A percentile compares a stretch with the other conserved stretches of the same genome.
These are phyloP conservation scores for Tachina grossa DNA, from an alignment of 2,888 invertebrate species.

Conservation along the genomic window DNA sequence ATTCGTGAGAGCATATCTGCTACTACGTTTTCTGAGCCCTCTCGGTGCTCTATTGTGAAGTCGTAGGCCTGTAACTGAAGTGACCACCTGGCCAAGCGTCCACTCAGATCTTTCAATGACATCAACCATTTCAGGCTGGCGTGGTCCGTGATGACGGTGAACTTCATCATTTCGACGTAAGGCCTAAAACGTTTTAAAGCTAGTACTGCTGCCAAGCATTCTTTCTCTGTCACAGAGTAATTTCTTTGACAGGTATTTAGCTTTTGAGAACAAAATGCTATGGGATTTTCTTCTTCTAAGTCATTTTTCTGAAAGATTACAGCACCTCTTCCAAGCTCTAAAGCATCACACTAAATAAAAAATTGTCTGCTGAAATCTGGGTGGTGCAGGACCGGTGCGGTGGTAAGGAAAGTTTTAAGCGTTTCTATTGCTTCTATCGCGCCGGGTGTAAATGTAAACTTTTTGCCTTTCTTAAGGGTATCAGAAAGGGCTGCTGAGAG, in stretches of 20 bases:
- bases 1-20: neutral
- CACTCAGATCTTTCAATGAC: neutral
- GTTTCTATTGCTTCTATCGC: neutral
- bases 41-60: neutral
- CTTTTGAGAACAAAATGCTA: neutral
- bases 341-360: neutral
- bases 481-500: neutral
- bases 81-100: neutral
- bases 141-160: constrained; percentile 4
- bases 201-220: neutral
- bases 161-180: constrained; percentile 4
- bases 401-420: neutral
- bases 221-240: neutral
- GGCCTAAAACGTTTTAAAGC: neutral
- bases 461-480: neutral
- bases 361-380: neutral
- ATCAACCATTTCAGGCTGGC: neutral
- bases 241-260: neutral
- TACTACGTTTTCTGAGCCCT: neutral
- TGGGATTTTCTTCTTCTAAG: neutral
- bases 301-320: neutral
- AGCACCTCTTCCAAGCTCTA: neutral
- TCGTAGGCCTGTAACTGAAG: too few species aligned
- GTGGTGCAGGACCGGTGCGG: neutral
- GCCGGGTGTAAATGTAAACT: neutral